Evolutionary conservation across 2,888 invertebrate genomes (phyloP).

Genomic region (Bombylius discolor): DNA sequence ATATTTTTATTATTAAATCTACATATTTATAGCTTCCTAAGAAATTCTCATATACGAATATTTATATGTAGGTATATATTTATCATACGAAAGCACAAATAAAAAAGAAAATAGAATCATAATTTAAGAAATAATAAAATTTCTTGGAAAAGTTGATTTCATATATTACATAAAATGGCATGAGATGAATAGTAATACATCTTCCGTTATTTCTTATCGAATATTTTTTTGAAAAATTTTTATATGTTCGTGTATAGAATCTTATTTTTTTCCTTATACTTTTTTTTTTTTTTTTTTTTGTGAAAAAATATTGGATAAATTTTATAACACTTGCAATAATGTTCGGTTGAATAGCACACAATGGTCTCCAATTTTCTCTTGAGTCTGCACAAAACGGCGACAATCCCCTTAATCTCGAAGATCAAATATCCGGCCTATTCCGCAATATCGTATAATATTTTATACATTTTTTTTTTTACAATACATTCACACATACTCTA

Average conservation of each 20-base stretch:
- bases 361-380: constrained; percentile 23
- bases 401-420: constrained; percentile 22
- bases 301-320: background rate
- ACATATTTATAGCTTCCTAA: too few relatives aligned
- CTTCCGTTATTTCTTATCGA: background rate
- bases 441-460: constrained; percentile 18
- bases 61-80: too few relatives aligned
- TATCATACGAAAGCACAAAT: too few relatives aligned
- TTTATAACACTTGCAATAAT: constrained; percentile 7
- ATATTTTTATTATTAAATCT: too few relatives aligned
- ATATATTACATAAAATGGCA: constrained; percentile 32
- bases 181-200: background rate
- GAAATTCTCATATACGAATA: too few relatives aligned
- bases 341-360: constrained; percentile 20
- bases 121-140: too few relatives aligned
- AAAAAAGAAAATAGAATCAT: too few relatives aligned
- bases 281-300: too few relatives aligned
- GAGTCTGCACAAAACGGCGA: constrained; percentile 22
- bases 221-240: background rate
- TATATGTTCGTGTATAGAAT: background rate
- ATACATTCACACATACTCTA: too few relatives aligned
- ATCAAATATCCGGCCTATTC: constrained; percentile 23
- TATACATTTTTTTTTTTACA: background rate
- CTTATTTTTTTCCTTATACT: background rate
- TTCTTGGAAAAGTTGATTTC: too few relatives aligned